Percentiles rank a stretch among this genome's conserved stretches.
phyloP scores from a whole-genome alignment of 2,113 vertebrate genomes.

The Dicerorhinus sumatrensis region DNA sequence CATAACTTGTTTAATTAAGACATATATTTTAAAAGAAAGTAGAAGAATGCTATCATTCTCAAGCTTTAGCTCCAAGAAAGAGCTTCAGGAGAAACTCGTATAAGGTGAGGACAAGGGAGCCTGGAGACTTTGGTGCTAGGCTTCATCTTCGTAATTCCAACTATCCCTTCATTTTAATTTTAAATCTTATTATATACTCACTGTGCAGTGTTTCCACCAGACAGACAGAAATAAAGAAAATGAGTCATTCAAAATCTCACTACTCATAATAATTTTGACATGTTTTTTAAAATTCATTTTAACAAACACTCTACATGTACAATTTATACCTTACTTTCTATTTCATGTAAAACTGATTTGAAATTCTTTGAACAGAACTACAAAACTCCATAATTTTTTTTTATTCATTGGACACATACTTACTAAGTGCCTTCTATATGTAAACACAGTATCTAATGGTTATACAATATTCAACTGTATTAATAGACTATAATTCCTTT shows the following conservation, averaged over 20 bases:
- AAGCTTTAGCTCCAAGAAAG: neutral
- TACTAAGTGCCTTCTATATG: neutral
- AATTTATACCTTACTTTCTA: neutral
- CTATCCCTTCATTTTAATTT: neutral
- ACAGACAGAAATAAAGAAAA: neutral
- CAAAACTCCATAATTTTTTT: slow-evolving; percentile 21
- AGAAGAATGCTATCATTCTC: neutral
- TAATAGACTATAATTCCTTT: neutral
- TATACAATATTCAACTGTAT: neutral
- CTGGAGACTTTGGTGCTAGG: neutral
- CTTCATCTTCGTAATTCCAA: neutral
- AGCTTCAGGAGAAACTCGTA: neutral
- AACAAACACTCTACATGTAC: neutral
- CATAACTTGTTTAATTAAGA: neutral
- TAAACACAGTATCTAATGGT: neutral
- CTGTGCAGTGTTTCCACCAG: neutral
- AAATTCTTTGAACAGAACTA: neutral
- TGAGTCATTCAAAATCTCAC: neutral
- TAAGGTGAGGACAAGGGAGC: neutral
- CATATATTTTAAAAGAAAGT: neutral
- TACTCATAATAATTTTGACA: neutral
- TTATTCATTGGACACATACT: neutral
- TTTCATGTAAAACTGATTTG: neutral
- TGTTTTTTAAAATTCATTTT: neutral
- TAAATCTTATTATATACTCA: neutral